These are phyloP conservation scores for Neomonachus schauinslandi DNA, from an alignment of 2,113 vertebrate species.

Conservation along the genomic window DNA sequence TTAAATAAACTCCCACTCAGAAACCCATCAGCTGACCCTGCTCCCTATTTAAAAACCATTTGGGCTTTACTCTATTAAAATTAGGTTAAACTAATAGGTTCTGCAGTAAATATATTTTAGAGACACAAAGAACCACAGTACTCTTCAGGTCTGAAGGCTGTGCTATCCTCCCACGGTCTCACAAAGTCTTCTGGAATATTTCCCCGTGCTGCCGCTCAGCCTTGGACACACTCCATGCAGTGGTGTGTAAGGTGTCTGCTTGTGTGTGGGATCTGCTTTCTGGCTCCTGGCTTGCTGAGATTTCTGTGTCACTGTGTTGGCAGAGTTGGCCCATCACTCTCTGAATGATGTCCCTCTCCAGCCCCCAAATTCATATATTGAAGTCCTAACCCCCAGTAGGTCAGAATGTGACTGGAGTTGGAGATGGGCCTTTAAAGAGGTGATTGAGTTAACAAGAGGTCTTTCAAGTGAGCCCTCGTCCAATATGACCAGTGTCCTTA, in stretches of 20 bases:
- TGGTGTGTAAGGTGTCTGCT: too few species aligned
- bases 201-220: fast-evolving
- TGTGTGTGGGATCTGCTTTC: background rate
- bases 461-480: background rate
- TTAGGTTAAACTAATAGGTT: background rate
- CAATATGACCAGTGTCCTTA: background rate
- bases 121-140: background rate
- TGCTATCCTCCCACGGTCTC: background rate
- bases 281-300: background rate
- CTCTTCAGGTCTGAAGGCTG: background rate
- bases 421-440: background rate
- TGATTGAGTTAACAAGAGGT: background rate
- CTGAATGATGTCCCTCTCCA: background rate
- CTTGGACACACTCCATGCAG: background rate
- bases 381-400: background rate
- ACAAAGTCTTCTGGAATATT: background rate
- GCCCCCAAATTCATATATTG: background rate
- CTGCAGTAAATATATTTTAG: background rate
- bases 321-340: background rate
- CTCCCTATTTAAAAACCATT: background rate
- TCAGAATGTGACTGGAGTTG: background rate
- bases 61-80: background rate
- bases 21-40: background rate
- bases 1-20: background rate
- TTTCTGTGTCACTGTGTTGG: background rate